Evolutionary conservation across 53 echinoderm and acorn worm species (phyloP), one percentile per base, ranked within the genome.

Genomic region (Hippasteria phrygiana): DNA sequence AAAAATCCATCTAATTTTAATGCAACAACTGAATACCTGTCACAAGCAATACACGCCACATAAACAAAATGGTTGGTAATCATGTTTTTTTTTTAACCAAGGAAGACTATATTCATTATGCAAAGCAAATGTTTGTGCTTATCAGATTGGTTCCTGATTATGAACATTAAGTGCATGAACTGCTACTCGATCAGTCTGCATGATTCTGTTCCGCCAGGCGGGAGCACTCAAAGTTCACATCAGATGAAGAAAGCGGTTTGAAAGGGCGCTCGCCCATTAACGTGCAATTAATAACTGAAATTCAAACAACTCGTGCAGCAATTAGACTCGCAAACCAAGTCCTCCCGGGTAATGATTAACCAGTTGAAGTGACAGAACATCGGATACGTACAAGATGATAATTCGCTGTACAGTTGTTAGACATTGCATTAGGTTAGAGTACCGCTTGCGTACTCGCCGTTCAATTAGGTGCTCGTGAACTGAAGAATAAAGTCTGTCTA

Each of bases 271-370:
- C 26, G 10, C 18, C 20, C 32, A 33, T 18, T 34, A 40, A 73
- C 18, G 43, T n/a, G 43, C n/a, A 73, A 42, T 73, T 73, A 73
- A 73, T 73, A 24, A 73, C 73, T n/a, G 43, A 40, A n/a, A 22
- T 41, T 40, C 43, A 40, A 43, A 41, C 24, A 22, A 33, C 43
- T 22, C 73, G 8, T 12, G 20, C 32, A 7, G 82, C 66, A 43
- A 65, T 64, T 81, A 81, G 82, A 82, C 46, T 82, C 33, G 82
- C 65, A 14, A 17, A 43, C 43, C 43, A 1, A 82, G 82, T 82
- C 82, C 65, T 64, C 31, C 6, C 0, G 16, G 64, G 66, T 82
- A 82, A 82, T 79, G 26, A 79, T 79, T 79, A 79, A 79, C 79
- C 79, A 79, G 11, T 11, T 62, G 41, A 59, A 50, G 76, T 54